These are phyloP conservation scores for Dolichoris vasculosae DNA, from an alignment of 1,140 invertebrate genomes.

Conservation along the genomic window DNA sequence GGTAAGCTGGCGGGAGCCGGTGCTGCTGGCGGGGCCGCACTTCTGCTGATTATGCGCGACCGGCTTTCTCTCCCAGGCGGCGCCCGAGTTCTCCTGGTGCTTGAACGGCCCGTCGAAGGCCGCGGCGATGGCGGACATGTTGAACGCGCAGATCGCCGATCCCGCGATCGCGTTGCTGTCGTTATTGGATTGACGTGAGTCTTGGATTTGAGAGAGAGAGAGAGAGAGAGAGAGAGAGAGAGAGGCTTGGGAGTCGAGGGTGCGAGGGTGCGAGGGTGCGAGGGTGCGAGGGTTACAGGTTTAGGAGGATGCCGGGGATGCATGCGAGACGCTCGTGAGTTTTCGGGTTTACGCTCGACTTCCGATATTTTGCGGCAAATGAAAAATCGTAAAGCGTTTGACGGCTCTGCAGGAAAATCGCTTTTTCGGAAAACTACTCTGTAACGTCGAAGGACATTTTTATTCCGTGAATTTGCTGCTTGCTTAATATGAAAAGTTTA, in stretches of 20 bases:
- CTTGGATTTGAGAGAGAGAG: too few relatives aligned
- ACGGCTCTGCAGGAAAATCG: background rate
- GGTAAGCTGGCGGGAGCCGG: constrained; percentile 66
- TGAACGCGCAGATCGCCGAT: constrained; percentile 95
- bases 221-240: too few relatives aligned
- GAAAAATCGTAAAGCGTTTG: background rate
- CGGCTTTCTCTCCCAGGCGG: constrained; percentile 83
- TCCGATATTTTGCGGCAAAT: background rate
- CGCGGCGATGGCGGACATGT: constrained; percentile 86
- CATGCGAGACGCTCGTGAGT: too few relatives aligned
- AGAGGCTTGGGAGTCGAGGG: background rate
- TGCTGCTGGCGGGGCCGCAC: constrained; percentile 68
- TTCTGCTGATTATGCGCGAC: constrained; percentile 71
- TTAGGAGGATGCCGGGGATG: too few relatives aligned
- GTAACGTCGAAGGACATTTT: background rate
- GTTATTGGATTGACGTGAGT: background rate
- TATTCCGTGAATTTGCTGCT: background rate
- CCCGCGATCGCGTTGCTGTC: constrained; percentile 91
- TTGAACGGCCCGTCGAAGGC: constrained; percentile 93
- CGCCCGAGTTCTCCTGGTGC: constrained; percentile 83
- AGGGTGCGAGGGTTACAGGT: too few relatives aligned
- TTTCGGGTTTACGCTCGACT: background rate
- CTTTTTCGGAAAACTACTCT: background rate
- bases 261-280: too few relatives aligned
- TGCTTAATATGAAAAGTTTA: background rate